Evolutionary conservation across 2,113 vertebrate genomes (phyloP).

Genomic region (Oriolus oriolus): DNA sequence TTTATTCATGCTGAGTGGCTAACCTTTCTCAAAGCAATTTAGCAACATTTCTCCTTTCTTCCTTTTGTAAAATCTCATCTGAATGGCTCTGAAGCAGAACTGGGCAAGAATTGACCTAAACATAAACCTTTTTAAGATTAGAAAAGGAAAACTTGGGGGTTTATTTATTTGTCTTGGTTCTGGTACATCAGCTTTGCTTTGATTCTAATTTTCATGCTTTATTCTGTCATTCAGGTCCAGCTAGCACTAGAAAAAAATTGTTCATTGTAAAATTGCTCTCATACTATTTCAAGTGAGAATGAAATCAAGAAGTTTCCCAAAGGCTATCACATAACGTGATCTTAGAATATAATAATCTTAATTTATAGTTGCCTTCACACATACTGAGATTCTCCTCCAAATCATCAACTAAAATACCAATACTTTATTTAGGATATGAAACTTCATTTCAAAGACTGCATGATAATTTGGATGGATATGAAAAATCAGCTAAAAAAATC

Average conservation of each 20-base stretch:
- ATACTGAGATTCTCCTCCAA: background rate
- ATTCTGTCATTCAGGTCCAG: background rate
- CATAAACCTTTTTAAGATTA: background rate
- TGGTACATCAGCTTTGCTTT: background rate
- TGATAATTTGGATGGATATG: background rate
- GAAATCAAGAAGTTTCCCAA: background rate
- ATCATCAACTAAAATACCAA: background rate
- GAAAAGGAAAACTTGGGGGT: background rate
- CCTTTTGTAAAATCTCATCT: slow-evolving; percentile 9
- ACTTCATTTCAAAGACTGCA: background rate
- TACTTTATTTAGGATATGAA: background rate
- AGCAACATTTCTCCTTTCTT: slow-evolving; percentile 6
- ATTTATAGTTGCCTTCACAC: background rate
- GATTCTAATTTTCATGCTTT: background rate
- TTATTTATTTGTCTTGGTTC: slow-evolving; percentile 12
- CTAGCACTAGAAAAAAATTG: background rate
- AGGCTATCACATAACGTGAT: background rate
- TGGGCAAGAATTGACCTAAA: background rate
- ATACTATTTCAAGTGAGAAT: background rate
- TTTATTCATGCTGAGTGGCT: slow-evolving; percentile 31
- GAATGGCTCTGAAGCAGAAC: slow-evolving; percentile 29
- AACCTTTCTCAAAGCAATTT: slow-evolving; percentile 49
- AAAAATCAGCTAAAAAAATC: background rate
- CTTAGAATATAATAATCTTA: background rate
- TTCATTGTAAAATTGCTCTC: background rate